Base-by-base conservation (phyloP, 1,140 invertebrate genomes). In the Scaptomyza pallida region DNA sequence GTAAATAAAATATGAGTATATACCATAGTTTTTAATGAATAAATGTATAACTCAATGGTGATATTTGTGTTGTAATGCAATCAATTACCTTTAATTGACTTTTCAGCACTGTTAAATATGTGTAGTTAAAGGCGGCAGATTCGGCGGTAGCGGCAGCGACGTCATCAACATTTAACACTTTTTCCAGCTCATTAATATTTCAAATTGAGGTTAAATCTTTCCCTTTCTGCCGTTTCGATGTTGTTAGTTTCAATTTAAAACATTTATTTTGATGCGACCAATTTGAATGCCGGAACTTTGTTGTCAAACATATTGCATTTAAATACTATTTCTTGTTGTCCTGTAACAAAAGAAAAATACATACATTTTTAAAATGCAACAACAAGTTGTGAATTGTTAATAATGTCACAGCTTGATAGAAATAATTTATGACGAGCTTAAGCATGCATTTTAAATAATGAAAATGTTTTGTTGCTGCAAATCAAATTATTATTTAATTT, bases 11-110 rank as follows among this genome's bases (percentile, higher is more conserved):
- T 45, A 72, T n/a, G n/a, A n/a, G n/a, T n/a, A n/a, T n/a, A n/a
- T n/a, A n/a, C n/a, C n/a, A n/a, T n/a, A n/a, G n/a, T n/a, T n/a
- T n/a, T n/a, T n/a, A n/a, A n/a, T n/a, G n/a, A n/a, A n/a, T n/a
- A n/a, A n/a, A n/a, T n/a, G n/a, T n/a, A n/a, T n/a, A n/a, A n/a
- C n/a, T n/a, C n/a, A n/a, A n/a, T n/a, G n/a, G 23, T 26, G 23
- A 26, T 26, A 1, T 26, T 26, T 23, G 35, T 54, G 61, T 55
- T 80, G 76, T 80, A 85, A 85, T 80, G 81, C 73, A 86, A 86
- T 80, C 76, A 77, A 88, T 88, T 88, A 88, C 82, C 82, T 88
- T 88, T 88, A 88, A 88, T 88, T 88, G 78, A 88, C 83, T 88
- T 88, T 88, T 89, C 75, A 86, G 78, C 82, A 60, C 70, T 69